These are phyloP conservation scores for Meriones psammophilus DNA, from an alignment of 2,797 vertebrate species.

Conservation along the genomic window DNA sequence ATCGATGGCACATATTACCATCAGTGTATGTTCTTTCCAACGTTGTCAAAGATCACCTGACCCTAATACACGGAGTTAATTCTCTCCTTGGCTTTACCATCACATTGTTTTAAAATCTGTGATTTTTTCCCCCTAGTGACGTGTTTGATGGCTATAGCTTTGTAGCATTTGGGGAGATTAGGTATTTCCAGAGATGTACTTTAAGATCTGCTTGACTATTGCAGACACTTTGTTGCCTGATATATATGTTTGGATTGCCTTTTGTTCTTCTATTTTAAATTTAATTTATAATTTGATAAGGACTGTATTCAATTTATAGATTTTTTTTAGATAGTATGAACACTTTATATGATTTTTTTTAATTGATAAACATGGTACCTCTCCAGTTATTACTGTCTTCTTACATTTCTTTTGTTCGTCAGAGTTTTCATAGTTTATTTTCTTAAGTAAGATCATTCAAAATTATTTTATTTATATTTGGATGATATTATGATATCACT, in stretches of 20 bases:
- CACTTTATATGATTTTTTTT: neutral
- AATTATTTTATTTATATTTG: neutral
- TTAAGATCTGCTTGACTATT: neutral
- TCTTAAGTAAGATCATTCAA: neutral
- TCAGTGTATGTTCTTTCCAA: neutral
- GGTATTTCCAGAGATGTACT: no score
- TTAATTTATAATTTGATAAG: neutral
- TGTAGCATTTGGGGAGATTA: neutral
- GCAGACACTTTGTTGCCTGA: neutral
- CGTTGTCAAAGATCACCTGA: neutral
- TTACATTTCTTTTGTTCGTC: neutral
- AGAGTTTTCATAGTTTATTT: neutral
- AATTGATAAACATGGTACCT: neutral
- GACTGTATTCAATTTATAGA: neutral
- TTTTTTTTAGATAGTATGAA: neutral
- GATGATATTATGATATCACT: neutral
- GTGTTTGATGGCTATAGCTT: neutral
- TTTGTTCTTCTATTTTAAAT: neutral
- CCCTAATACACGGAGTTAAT: neutral
- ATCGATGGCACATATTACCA: neutral
- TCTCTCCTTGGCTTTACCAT: neutral
- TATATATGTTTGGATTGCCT: neutral
- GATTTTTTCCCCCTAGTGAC: neutral
- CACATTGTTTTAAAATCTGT: neutral
- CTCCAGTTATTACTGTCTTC: neutral